Percentiles rank a stretch among this genome's conserved stretches.
phyloP scores from a whole-genome alignment of 53 echinoderm and acorn worm genomes.

The Pentamera pediparva region DNA sequence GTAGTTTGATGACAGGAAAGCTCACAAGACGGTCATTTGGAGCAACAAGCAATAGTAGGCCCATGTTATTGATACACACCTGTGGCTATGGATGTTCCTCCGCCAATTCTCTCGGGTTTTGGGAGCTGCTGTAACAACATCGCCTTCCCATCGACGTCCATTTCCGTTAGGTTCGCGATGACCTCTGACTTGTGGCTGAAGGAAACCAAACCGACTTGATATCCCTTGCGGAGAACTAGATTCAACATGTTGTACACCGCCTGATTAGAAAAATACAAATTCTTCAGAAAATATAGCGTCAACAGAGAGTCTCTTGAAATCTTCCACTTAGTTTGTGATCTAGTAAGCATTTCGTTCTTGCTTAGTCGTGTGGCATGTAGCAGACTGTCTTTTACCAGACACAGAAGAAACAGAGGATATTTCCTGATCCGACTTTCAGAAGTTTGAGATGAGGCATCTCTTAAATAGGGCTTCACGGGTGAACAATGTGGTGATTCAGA shows the following conservation, averaged over 20 bases:
- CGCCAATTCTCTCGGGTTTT: constrained; percentile 4
- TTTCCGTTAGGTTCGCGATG: constrained; percentile 11
- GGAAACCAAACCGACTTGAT: constrained; percentile 1
- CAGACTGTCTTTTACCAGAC: too few relatives aligned
- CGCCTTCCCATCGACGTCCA: not conserved
- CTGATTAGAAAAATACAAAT: not conserved
- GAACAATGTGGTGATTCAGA: too few relatives aligned
- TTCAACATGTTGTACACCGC: constrained; percentile 17
- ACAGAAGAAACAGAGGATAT: too few relatives aligned
- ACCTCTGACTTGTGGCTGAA: not conserved
- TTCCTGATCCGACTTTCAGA: too few relatives aligned
- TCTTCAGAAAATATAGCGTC: not conserved
- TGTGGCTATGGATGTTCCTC: constrained; percentile 22
- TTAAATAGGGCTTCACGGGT: too few relatives aligned
- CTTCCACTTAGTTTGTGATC: too few relatives aligned
- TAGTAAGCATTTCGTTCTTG: too few relatives aligned
- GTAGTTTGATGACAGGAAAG: too few relatives aligned
- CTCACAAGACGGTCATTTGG: too few relatives aligned
- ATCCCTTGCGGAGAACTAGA: constrained; percentile 11
- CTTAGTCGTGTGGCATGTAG: too few relatives aligned
- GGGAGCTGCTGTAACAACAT: not conserved
- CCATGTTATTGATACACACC: not conserved
- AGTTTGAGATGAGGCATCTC: too few relatives aligned
- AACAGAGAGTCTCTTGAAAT: too few relatives aligned
- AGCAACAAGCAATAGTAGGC: not conserved